Evolutionary conservation across 23 tunicate species (phyloP), one percentile per base, ranked within the genome.

Genomic region (Ciona savignyi): DNA sequence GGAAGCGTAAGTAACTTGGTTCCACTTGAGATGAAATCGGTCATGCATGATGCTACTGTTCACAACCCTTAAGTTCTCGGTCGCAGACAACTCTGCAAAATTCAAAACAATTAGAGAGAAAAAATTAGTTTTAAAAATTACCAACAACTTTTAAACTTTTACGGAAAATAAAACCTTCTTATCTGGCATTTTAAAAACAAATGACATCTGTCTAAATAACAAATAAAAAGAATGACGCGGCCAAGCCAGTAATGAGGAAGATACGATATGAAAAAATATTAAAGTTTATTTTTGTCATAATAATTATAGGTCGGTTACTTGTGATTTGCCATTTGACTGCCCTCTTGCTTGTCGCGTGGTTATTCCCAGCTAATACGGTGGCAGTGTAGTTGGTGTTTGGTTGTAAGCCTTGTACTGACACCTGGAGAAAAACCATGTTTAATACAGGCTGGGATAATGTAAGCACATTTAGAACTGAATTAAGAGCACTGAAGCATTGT

Each of bases 311-410:
- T n/a, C 4, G 4, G 68, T 75, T 61, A 85, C 97, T 91, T 71
- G 97, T 91, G 4, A 80, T 85, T 42, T 80, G 51, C 82, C 75
- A 68, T 1, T 83, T 76, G n/a, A 33, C 72, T 4, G 82, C 34
- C 32, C 77, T 70, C 25, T 75, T 27, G 71, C 97, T 91, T 35
- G 29, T 76, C 63, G 80, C 86, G 78, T 91, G 97, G 70, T 48
- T 67, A 80, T 91, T 91, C 23, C 86, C 83, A 60, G 97, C 92
- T 48, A 62, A 42, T 3, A 91, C 86, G 2, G 42, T 32, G 75
- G 84, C 33, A 2, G 90, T 85, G 86, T 84, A 91, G 77, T 80
- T 77, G 1, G 83, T 84, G 83, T 91, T 85, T 33, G 97, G 86
- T 6, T 6, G 25, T 48, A 91, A 70, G 1, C 91, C 91, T 4